Conservation (phyloP, 2,888 invertebrate genomes). For the Catocala fraxini region DNA sequence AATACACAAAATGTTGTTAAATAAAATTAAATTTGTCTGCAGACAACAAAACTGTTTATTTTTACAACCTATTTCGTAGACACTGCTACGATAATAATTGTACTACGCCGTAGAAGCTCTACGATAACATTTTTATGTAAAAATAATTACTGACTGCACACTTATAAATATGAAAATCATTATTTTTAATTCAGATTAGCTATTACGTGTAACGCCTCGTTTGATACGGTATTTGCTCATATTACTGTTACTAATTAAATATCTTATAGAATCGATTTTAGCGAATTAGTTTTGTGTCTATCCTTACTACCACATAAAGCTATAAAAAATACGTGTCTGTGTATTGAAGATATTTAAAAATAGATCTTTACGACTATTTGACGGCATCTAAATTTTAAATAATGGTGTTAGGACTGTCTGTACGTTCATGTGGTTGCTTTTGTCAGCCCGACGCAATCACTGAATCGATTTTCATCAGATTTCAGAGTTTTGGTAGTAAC, state of each 20-base stretch:
- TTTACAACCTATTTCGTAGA: neutral
- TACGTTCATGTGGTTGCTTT: too few relatives aligned
- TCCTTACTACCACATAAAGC: too few relatives aligned
- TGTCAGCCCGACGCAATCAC: too few relatives aligned
- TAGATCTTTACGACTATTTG: too few relatives aligned
- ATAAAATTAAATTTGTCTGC: too few relatives aligned
- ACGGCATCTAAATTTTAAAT: too few relatives aligned
- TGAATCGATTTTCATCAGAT: too few relatives aligned
- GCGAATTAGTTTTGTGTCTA: neutral
- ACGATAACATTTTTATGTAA: constrained; percentile 1
- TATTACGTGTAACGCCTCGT: constrained; percentile 4
- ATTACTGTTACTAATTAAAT: neutral
- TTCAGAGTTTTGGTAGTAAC: too few relatives aligned
- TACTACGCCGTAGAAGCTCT: constrained; percentile 14
- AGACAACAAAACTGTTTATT: neutral
- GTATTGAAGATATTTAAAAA: too few relatives aligned
- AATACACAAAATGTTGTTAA: too few relatives aligned
- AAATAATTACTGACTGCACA: constrained; percentile 10
- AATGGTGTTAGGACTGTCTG: too few relatives aligned
- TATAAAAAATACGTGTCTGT: too few relatives aligned
- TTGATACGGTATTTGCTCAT: constrained; percentile 3
- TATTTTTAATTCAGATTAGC: constrained; percentile 2
- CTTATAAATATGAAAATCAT: constrained; percentile 6
- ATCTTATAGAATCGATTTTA: neutral
- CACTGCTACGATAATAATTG: neutral